Base-by-base conservation (phyloP, 1,140 invertebrate species). In the Calephelis virginiensis region DNA sequence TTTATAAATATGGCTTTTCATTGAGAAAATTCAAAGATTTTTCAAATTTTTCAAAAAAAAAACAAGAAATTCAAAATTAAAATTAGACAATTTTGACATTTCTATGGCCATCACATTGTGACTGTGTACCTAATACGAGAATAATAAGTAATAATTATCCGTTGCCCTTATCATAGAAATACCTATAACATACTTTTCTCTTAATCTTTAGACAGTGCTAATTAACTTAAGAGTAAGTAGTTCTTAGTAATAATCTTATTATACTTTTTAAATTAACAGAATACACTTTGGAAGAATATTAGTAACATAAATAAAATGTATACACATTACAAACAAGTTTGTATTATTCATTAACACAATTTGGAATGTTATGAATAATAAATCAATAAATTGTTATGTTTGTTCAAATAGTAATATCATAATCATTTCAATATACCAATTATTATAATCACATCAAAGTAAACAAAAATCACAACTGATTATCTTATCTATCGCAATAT, bases 141-240 rank as follows among this genome's bases (percentile, higher is more conserved):
- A 14, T 6, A 17, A 14, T 53, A 53, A 17, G 2, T 14, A 53
- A 53, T 53, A 53, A 53, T 49, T 53, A 53, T 53, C 49, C 49
- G 10, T 17, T 45, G n/a, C 17, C n/a, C 61, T 61, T 61, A 13
- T 59, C 28, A 28, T 56, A 50, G 46, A 63, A 49, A 66, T 71
- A 64, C 63, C 60, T 73, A 76, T 80, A 87, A 89, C 83, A 76
- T 82, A 83, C 76, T 73, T 83, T 80, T 53, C 85, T 84, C 85
- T 89, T 87, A 87, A 77, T 72, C 76, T 74, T 86, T 85, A 83
- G 78, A 69, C 62, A 79, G 63, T 68, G 63, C 63, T 75, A 83
- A 83, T 74, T 73, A 70, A 77, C 71, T 77, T 80, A 86, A 89
- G 86, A 87, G 84, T 81, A 78, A 83, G 84, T 76, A 86, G 86